Percentiles rank a stretch among this genome's conserved stretches.
These are phyloP conservation scores for Matsumurasca onukii DNA, from an alignment of 1,140 invertebrate genomes.

Conservation along the genomic window DNA sequence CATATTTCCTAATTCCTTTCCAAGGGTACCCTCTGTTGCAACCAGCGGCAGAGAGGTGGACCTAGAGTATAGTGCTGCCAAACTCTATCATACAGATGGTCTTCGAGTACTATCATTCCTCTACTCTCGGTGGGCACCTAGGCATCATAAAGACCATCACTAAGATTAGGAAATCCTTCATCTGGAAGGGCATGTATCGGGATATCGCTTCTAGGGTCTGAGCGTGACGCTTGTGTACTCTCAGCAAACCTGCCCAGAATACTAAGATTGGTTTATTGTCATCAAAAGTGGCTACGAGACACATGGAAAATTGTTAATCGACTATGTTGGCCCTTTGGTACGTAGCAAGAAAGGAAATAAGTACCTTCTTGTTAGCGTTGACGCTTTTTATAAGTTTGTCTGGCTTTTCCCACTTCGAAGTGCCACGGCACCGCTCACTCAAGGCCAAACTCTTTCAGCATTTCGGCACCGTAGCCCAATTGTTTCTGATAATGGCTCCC, in stretches of 20 bases:
- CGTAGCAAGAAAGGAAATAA: neutral
- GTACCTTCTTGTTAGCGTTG: neutral
- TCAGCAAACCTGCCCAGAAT: too few species aligned
- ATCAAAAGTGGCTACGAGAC: neutral
- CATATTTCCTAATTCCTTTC: neutral
- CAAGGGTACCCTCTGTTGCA: too few species aligned
- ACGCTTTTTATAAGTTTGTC: constrained; percentile 1
- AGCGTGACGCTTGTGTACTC: too few species aligned
- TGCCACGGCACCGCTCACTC: neutral
- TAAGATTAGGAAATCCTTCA: neutral
- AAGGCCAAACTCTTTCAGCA: too few species aligned
- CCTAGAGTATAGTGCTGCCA: neutral
- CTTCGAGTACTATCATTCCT: neutral
- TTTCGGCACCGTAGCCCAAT: neutral
- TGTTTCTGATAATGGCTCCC: neutral
- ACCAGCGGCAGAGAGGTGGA: too few species aligned
- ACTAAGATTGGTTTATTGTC: neutral
- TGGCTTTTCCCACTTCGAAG: neutral
- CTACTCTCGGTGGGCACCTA: neutral
- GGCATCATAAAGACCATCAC: too few species aligned
- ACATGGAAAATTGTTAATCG: too few species aligned
- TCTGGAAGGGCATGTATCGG: neutral
- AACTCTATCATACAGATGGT: neutral
- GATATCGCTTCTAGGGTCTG: neutral
- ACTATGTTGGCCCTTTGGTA: too few species aligned